Base-by-base conservation (phyloP, 1,140 invertebrate species). In the Palaemon carinicauda region DNA sequence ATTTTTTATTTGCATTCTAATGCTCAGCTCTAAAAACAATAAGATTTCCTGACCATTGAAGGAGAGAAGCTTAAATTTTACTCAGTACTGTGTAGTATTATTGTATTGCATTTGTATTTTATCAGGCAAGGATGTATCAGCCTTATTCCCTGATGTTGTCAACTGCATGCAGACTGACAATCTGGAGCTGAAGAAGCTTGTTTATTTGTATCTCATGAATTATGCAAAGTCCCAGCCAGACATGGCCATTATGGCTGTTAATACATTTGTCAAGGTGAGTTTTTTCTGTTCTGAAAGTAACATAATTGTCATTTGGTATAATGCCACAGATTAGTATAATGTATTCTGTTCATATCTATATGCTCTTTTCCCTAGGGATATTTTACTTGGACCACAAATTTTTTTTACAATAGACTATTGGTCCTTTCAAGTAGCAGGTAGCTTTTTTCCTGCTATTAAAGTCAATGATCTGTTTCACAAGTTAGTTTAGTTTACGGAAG, bases 81-180 rank as follows among this genome's bases (percentile, higher is more conserved):
- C 71, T 51, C 17, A n/a, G n/a, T n/a, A n/a, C n/a, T n/a, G 60
- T 78, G 17, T 51, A 60, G 19, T 87, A 51, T 65, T 14, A 27
- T 81, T 56, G 78, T 81, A 53, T 89, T 78, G 81, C 56, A 81
- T 82, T 88, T 73, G 31, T 41, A 21, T 82, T 41, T 41, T 56
- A 60, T 4, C 78, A 87, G 86, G 88, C 53, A 97, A 97, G 93
- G 96, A 97, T 94, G 96, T 97, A 0, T 97, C 96, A 4, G 97
- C 98, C 14, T 92, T 99, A 1, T 99, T 99, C 92, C 98, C 99
- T 10, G 98, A 99, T 92, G 99, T 99, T 41, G 97, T 99, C 31
- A 99, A 99, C 92, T 99, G 99, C 91, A 99, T 99, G 98, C 99
- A 99, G 92, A 99, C 99, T 12, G 99, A 99, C 91, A 99, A 99